A percentile compares a stretch with the other conserved stretches of the same genome.
Evolutionary conservation across 2,888 invertebrate species (phyloP).

Genomic region (Dicyrtomina minuta): DNA sequence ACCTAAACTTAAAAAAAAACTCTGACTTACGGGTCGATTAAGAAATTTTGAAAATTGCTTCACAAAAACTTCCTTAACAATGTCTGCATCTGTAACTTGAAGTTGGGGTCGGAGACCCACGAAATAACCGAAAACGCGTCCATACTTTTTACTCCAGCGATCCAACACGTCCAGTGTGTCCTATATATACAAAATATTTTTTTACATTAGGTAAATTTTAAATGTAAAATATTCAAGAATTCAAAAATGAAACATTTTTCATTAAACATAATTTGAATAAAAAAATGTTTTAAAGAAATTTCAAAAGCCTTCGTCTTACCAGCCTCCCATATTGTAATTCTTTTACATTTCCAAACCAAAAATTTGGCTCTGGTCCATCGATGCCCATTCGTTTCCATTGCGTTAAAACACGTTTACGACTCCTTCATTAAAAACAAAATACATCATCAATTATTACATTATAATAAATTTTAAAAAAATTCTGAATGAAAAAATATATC

Average conservation of each 20-base stretch:
- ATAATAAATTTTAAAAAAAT: neutral
- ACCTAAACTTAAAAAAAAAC: too few relatives aligned
- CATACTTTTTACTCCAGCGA: conserved; percentile 47
- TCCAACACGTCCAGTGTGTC: conserved; percentile 47
- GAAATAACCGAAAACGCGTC: conserved; percentile 50
- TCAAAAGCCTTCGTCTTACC: too few relatives aligned
- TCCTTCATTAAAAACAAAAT: conserved; percentile 36
- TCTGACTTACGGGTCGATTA: conserved; percentile 49
- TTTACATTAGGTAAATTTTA: conserved; percentile 9
- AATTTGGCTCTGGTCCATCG: conserved; percentile 50
- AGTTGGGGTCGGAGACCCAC: conserved; percentile 51
- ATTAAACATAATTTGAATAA: neutral
- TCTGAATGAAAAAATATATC: neutral
- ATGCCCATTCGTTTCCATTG: conserved; percentile 52
- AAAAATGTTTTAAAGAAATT: neutral
- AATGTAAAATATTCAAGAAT: too few relatives aligned
- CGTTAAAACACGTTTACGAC: conserved; percentile 47
- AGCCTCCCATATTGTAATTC: conserved; percentile 50
- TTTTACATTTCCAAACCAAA: conserved; percentile 52
- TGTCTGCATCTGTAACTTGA: conserved; percentile 50
- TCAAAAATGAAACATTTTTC: neutral
- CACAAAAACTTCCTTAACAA: conserved; percentile 52
- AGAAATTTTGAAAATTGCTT: conserved; percentile 53
- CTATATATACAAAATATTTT: conserved; percentile 36
- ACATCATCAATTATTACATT: neutral